phyloP scores from a whole-genome alignment of 2,797 vertebrate genomes.

The Eospalax fontanierii region DNA sequence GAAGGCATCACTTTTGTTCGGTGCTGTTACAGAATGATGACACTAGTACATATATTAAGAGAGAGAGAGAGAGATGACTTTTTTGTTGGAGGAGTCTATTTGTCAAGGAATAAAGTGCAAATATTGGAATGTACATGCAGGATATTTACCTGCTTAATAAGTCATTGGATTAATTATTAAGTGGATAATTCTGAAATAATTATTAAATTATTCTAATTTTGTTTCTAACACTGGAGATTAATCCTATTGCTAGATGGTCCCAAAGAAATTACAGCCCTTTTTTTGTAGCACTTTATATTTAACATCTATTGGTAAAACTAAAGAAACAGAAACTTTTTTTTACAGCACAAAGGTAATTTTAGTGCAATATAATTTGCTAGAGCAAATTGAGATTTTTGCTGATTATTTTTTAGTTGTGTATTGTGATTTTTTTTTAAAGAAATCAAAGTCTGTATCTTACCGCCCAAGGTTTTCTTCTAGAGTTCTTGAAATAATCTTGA shows the following conservation, averaged over 20 bases:
- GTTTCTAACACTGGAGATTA: too few relatives aligned
- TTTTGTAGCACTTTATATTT: not conserved
- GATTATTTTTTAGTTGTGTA: conserved; percentile 31
- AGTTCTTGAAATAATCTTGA: not conserved
- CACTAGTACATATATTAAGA: not conserved
- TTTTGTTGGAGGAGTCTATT: not conserved
- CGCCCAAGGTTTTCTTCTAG: not conserved
- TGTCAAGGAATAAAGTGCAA: not conserved
- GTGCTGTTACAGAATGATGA: not conserved
- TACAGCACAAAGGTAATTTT: conserved; percentile 9
- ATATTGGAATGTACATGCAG: not conserved
- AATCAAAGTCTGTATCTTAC: not conserved
- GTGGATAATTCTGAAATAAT: too few relatives aligned
- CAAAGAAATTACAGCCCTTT: not conserved
- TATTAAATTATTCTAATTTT: not conserved
- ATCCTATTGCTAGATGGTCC: too few relatives aligned
- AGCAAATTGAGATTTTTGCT: not conserved
- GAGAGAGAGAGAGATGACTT: not conserved
- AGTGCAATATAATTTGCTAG: not conserved
- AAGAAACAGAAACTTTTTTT: not conserved
- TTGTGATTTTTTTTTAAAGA: not conserved
- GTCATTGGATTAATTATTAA: too few relatives aligned
- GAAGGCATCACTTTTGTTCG: not conserved
- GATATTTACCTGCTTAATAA: not conserved
- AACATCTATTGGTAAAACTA: not conserved